Base-by-base conservation (phyloP, 2,113 vertebrate species). In the Acanthisitta chloris region DNA sequence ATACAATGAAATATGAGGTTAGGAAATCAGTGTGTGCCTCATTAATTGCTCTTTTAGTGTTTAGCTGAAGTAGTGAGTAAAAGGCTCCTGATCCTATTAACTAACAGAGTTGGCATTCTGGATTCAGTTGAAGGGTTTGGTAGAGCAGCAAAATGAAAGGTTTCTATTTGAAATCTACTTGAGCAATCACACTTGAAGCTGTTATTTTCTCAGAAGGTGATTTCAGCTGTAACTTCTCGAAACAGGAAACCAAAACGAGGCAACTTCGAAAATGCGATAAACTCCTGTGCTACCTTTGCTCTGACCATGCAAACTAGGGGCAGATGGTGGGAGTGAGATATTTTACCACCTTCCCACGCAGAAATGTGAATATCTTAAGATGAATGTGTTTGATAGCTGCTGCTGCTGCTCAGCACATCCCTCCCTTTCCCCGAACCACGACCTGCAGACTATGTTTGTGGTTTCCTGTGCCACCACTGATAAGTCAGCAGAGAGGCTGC, bases 241-340 rank as follows among this genome's bases (percentile, higher is more conserved):
- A 95, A 88, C 79, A 93, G 83, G 91, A 95, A 84, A 21, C 29
- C 33, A 23, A 51, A 80, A 55, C 8, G 73, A 80, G 29, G 26
- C 29, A 45, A 33, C 25, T 15, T 34, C 54, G 28, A 58, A 43
- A 69, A 87, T 0, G 29, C 11, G 28, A 28, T 17, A 43, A 62
- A 51, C 43, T 13, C 69, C 2, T 1, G 6, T n/a, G 61, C 36
- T 87, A 51, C 28, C 20, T 26, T 69, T 0, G 1, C 3, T 48
- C 34, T 59, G 25, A 34, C 51, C n/a, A 4, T 13, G 8, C 4
- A 20, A 71, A 12, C 54, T 51, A 36, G 19, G 20, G 57, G 45
- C 0, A 2, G 24, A 36, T n/a, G 62, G 25, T 55, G 67, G 21
- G 29, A 83, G 19, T 24, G 14, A 59, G 57, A 49, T 21, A 7